These are phyloP conservation scores for Euwallacea similis DNA, from an alignment of 1,140 invertebrate species.

Conservation along the genomic window DNA sequence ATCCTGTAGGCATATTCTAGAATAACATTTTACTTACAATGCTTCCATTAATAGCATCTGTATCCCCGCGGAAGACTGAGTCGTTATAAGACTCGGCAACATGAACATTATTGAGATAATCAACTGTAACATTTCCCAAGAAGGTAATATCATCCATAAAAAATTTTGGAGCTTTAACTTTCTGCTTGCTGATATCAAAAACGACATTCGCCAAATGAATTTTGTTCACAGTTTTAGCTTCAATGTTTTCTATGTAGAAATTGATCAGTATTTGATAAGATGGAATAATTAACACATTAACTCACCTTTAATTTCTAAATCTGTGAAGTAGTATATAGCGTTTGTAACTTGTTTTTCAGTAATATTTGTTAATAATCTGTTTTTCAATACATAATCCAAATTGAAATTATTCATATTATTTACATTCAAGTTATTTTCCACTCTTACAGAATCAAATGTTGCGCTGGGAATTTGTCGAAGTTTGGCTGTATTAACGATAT, in stretches of 20 bases:
- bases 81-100: slow-evolving; percentile 43
- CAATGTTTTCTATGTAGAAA: background rate
- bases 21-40: slow-evolving; percentile 41
- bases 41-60: slow-evolving; percentile 25
- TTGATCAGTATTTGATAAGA: background rate
- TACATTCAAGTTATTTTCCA: slow-evolving; percentile 43
- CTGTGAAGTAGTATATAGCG: slow-evolving; percentile 45
- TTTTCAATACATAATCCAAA: slow-evolving; percentile 42
- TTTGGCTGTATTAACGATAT: slow-evolving; percentile 42
- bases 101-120: slow-evolving; percentile 43
- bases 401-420: slow-evolving; percentile 42
- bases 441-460: slow-evolving; percentile 41
- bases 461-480: slow-evolving; percentile 38
- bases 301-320: slow-evolving; percentile 42
- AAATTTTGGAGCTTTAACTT: slow-evolving; percentile 40
- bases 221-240: slow-evolving; percentile 41
- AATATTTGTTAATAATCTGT: slow-evolving; percentile 40
- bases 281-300: background rate
- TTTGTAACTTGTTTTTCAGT: slow-evolving; percentile 40
- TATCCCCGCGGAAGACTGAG: slow-evolving; percentile 21
- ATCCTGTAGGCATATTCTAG: background rate
- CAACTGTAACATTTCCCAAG: slow-evolving; percentile 41
- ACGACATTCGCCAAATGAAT: slow-evolving; percentile 45
- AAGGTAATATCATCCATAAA: slow-evolving; percentile 42
- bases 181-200: slow-evolving; percentile 43